A percentile compares a stretch with the other conserved stretches of the same genome.
Evolutionary conservation across 2,113 vertebrate genomes (phyloP).

Genomic region (Nycticorax nycticorax): DNA sequence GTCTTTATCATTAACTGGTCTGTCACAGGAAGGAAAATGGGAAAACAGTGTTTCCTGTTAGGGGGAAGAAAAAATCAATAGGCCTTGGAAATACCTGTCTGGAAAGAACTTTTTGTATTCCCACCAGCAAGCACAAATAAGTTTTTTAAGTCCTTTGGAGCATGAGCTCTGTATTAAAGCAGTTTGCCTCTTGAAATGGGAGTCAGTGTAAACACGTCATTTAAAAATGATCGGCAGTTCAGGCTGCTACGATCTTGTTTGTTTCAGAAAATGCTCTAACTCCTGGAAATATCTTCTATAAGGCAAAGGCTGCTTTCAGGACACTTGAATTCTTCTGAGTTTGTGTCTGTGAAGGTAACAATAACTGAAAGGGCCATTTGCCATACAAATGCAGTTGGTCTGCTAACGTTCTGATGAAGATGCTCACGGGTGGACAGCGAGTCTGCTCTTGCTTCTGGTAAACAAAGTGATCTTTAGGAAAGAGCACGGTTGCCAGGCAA

Average conservation of each 20-base stretch:
- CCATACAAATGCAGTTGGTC: not conserved
- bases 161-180: not conserved
- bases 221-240: not conserved
- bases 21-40: conserved; percentile 75
- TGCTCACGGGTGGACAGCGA: not conserved
- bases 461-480: not conserved
- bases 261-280: not conserved
- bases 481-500: not conserved
- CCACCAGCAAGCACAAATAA: not conserved
- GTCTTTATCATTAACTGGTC: conserved; percentile 72
- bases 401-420: not conserved
- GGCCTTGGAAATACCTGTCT: conserved; percentile 54
- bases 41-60: conserved; percentile 71
- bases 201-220: not conserved
- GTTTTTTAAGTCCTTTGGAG: conserved; percentile 31
- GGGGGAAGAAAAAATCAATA: conserved; percentile 34
- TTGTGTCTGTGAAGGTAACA: not conserved
- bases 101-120: conserved; percentile 10
- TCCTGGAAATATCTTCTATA: not conserved
- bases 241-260: not conserved
- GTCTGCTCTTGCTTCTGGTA: not conserved
- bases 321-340: not conserved
- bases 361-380: not conserved
- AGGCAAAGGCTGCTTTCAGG: not conserved
- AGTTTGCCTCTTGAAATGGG: not conserved